These are phyloP conservation scores for Mus minutoides DNA, from an alignment of 2,797 vertebrate species.

Conservation along the genomic window DNA sequence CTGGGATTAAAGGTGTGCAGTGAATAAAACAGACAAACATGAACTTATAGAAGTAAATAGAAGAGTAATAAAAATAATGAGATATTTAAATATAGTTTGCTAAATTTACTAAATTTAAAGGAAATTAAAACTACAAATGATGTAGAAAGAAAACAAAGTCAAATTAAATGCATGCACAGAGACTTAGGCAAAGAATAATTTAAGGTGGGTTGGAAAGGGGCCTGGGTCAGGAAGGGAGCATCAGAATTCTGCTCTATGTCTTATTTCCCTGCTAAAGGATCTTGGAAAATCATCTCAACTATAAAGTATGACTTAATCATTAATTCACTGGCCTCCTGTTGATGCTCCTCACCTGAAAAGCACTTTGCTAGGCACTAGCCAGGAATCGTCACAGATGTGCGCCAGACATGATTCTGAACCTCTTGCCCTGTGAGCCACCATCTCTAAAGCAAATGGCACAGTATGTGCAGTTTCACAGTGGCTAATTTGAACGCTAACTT, in stretches of 20 bases:
- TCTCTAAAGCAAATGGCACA: not conserved
- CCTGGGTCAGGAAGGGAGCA: not conserved
- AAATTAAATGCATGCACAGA: conserved; percentile 23
- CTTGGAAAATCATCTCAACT: conserved; percentile 13
- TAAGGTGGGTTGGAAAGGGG: not conserved
- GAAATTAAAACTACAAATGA: conserved; percentile 21
- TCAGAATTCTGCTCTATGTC: not conserved
- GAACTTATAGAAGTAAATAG: not conserved
- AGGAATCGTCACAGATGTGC: not conserved
- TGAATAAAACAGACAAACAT: not conserved
- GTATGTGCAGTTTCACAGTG: not conserved
- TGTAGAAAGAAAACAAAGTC: not conserved
- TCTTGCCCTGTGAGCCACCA: not conserved
- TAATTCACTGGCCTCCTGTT: not conserved
- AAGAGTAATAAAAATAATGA: not conserved
- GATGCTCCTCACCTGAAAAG: not conserved
- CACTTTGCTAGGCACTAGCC: not conserved
- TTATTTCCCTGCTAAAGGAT: not conserved
- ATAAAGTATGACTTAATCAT: not conserved
- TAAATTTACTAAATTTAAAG: conserved; percentile 38
- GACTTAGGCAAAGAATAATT: not conserved
- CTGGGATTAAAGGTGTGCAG: no score
- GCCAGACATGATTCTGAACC: not conserved
- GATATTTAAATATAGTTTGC: not conserved
- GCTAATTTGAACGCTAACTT: not conserved